These are phyloP conservation scores for Drosophila pruinosa DNA, from an alignment of 1,140 invertebrate species.

Conservation along the genomic window DNA sequence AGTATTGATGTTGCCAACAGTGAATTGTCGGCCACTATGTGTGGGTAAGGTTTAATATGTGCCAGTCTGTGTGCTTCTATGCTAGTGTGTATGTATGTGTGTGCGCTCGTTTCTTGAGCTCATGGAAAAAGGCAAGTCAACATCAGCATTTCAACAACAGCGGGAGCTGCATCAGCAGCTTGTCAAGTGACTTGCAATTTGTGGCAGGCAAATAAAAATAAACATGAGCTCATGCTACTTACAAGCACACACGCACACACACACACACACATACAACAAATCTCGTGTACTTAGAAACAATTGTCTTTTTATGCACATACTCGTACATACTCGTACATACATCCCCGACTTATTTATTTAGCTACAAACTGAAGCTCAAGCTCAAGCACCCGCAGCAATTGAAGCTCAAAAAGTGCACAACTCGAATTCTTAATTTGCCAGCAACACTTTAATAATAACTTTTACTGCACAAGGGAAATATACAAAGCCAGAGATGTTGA, in stretches of 20 bases:
- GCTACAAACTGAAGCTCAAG: constrained; percentile 29
- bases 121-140: constrained; percentile 81
- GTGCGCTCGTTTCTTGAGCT: constrained; percentile 44
- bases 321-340: background rate
- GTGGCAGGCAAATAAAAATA: constrained; percentile 81
- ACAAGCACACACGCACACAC: constrained; percentile 37
- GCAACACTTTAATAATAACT: constrained; percentile 12
- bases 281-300: constrained; percentile 63
- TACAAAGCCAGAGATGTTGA: constrained; percentile 18
- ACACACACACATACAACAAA: constrained; percentile 13
- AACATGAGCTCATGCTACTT: constrained; percentile 82
- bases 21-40: constrained; percentile 18
- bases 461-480: constrained; percentile 47
- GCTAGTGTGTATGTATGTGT: constrained; percentile 31
- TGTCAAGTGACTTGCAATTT: constrained; percentile 83
- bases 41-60: constrained; percentile 18
- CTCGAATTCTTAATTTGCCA: constrained; percentile 52
- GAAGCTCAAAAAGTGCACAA: constrained; percentile 47
- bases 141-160: constrained; percentile 83
- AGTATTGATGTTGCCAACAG: constrained; percentile 23
- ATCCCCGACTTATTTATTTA: constrained; percentile 10
- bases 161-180: constrained; percentile 83
- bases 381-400: constrained; percentile 73
- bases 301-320: constrained; percentile 31
- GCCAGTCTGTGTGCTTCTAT: constrained; percentile 4